Percentiles rank a stretch among this genome's conserved stretches.
Conservation (phyloP, 1,140 invertebrate species). For the Araneus ventricosus region DNA sequence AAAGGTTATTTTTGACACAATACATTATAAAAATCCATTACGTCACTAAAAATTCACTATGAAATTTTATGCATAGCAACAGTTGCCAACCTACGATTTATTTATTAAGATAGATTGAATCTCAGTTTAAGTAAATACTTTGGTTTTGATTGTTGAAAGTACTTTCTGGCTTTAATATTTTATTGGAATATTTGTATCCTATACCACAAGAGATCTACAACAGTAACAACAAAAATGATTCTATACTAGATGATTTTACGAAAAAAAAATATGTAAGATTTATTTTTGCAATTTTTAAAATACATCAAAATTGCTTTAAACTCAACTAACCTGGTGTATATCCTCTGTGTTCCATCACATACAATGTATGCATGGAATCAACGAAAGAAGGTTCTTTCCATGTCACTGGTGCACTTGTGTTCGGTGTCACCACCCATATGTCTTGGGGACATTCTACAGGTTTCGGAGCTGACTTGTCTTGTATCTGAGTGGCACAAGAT, state of each 20-base stretch:
- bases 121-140: too few species aligned
- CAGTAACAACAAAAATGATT: too few species aligned
- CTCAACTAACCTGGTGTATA: slow-evolving; percentile 86
- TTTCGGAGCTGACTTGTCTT: slow-evolving; percentile 91
- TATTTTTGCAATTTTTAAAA: background rate
- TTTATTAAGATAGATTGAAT: too few species aligned
- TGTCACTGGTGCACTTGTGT: slow-evolving; percentile 93
- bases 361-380: slow-evolving; percentile 90
- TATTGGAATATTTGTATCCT: too few species aligned
- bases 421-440: slow-evolving; percentile 95
- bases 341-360: slow-evolving; percentile 90
- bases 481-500: slow-evolving; percentile 90
- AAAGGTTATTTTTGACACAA: too few species aligned
- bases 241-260: background rate
- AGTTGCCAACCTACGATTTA: too few species aligned
- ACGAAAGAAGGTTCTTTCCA: slow-evolving; percentile 96
- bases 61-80: too few species aligned
- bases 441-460: slow-evolving; percentile 95
- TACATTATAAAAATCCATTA: too few species aligned
- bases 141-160: too few species aligned
- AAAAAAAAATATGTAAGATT: background rate
- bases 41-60: too few species aligned
- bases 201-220: too few species aligned
- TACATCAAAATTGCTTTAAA: background rate
- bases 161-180: too few species aligned